Evolutionary conservation across 2,888 invertebrate genomes (phyloP), one percentile per base, ranked within the genome.

Genomic region (Stenotaenia linearis): DNA sequence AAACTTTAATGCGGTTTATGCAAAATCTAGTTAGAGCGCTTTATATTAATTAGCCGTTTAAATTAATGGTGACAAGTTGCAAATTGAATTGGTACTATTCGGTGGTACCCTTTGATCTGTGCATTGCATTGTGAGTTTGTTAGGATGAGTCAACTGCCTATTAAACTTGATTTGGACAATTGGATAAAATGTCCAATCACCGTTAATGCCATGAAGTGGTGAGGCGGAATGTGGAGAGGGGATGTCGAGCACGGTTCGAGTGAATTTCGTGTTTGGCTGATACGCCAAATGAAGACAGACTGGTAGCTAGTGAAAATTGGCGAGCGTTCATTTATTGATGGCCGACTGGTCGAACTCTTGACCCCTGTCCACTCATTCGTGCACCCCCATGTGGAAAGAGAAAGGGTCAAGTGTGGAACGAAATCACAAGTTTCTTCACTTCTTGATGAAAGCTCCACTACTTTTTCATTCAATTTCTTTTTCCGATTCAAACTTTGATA

Each of bases 151-250:
- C 69, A 69, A 69, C 69, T 69, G 69, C 69, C 69, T 69, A 69
- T 69, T 69, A 69, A 69, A 69, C 69, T 69, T 69, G 69, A 69
- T 69, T 69, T 69, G 69, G 69, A 69, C 69, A 69, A 69, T 69
- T 69, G 69, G 69, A 69, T 69, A 69, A 69, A 69, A 69, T 69
- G 69, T 69, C 69, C 69, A 69, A 69, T 69, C 69, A 69, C 69
- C 69, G 69, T 69, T 69, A 69, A 69, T 69, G 69, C 69, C 69
- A 69, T 69, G 69, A 69, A 69, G 69, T 69, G 69, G 69, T 28
- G 69, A 69, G 69, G 23, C 25, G 23, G 69, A 28, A 69, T 69
- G 69, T 28, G 69, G 69, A 10, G 69, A n/a, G 28, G 18, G 25
- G 69, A 28, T 69, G 69, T 50, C 18, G 50, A n/a, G 69, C 28